Conservation (phyloP, 1,140 invertebrate species). For the Globodera rostochiensis region DNA sequence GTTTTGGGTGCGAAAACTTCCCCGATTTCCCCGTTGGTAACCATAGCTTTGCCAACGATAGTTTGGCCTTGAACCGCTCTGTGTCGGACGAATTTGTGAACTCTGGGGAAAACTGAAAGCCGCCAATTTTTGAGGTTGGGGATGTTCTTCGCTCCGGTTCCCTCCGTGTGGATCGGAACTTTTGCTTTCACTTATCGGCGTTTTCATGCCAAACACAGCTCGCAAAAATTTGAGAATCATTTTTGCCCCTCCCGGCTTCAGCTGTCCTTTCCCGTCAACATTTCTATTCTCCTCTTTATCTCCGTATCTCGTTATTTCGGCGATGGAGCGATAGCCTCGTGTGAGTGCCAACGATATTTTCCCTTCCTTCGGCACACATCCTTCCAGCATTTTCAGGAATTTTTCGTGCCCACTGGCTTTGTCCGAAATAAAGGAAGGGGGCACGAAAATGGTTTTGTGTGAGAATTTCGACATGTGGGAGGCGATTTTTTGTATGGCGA, state of each 20-base stretch:
- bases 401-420: neutral
- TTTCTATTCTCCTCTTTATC: neutral
- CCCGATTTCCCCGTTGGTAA: no score
- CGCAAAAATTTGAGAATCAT: neutral
- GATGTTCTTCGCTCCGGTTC: no score
- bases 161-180: no score
- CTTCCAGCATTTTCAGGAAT: neutral
- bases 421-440: neutral
- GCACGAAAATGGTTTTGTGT: neutral
- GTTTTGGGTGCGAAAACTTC: no score
- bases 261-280: neutral
- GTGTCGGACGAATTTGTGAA: no score
- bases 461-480: neutral
- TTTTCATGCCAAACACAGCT: no score
- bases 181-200: no score
- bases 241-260: neutral
- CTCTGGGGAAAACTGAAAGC: no score
- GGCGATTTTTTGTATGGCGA: neutral
- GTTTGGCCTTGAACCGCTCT: no score
- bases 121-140: no score
- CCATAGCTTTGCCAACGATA: no score
- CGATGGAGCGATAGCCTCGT: neutral
- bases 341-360: neutral
- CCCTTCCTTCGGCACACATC: neutral
- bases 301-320: neutral